Percentiles rank a stretch among this genome's conserved stretches.
Conservation (phyloP, 2,888 invertebrate genomes). For the Ramazzottius varieornatus region DNA sequence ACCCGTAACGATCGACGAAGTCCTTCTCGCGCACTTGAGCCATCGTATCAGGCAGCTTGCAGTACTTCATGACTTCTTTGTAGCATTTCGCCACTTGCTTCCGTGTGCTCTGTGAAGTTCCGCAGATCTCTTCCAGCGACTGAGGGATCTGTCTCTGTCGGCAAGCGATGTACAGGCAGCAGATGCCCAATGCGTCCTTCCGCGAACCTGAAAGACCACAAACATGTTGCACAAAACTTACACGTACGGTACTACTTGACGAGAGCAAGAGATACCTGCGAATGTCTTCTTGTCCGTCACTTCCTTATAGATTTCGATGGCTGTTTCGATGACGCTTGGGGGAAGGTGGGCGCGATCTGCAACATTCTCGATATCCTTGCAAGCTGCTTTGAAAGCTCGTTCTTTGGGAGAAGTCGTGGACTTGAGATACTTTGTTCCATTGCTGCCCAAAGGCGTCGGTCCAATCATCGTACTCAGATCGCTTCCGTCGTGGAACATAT, state of each 20-base stretch:
- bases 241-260: not conserved
- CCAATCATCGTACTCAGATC: not conserved
- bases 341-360: not conserved
- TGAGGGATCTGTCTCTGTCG: not conserved
- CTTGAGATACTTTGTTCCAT: not conserved
- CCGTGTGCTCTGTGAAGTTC: not conserved
- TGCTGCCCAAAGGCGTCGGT: not conserved
- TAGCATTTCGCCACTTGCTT: not conserved
- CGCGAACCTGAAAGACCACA: not conserved
- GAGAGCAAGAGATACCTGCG: not conserved
- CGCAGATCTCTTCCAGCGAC: not conserved
- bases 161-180: not conserved
- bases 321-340: not conserved
- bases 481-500: not conserved
- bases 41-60: not conserved
- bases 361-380: not conserved
- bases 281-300: not conserved
- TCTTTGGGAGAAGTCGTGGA: not conserved
- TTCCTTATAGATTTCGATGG: not conserved
- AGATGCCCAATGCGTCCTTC: not conserved
- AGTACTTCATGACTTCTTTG: not conserved
- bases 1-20: not conserved
- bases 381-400: not conserved
- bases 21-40: not conserved
- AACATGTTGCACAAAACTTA: not conserved